phyloP scores from a whole-genome alignment of 2,888 invertebrate genomes.

The Liodrosophila aerea region DNA sequence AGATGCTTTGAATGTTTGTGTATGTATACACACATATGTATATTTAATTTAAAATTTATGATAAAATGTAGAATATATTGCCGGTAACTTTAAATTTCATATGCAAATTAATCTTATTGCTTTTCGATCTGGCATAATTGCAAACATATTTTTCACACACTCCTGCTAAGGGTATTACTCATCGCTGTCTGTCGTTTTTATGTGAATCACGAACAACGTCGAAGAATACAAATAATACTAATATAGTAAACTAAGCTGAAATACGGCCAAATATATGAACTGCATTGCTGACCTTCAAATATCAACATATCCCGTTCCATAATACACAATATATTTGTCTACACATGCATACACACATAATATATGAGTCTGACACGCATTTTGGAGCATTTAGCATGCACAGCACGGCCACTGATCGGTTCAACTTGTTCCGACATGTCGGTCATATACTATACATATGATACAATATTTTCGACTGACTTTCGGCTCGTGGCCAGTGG shows the following conservation, averaged over 20 bases:
- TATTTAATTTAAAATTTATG: constrained; percentile 56
- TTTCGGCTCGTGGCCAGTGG: constrained; percentile 20
- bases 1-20: no score
- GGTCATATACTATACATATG: constrained; percentile 16
- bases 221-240: no score
- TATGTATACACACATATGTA: no score
- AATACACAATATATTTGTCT: neutral
- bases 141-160: constrained; percentile 36
- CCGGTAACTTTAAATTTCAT: constrained; percentile 4
- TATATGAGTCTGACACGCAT: constrained; percentile 35
- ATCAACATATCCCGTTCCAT: constrained; percentile 13
- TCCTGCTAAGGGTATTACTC: constrained; percentile 42
- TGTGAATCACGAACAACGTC: constrained; percentile 32
- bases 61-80: constrained; percentile 29
- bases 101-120: no score
- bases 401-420: constrained; percentile 11
- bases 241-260: neutral
- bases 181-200: constrained; percentile 17
- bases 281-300: neutral
- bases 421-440: neutral
- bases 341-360: constrained; percentile 3
- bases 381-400: constrained; percentile 33
- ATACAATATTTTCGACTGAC: constrained; percentile 1
- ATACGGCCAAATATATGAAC: neutral
- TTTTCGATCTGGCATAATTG: constrained; percentile 35